Percentiles rank a stretch among this genome's conserved stretches.
phyloP scores from a whole-genome alignment of 1,140 invertebrate species.

The Drosophila gunungcola region DNA sequence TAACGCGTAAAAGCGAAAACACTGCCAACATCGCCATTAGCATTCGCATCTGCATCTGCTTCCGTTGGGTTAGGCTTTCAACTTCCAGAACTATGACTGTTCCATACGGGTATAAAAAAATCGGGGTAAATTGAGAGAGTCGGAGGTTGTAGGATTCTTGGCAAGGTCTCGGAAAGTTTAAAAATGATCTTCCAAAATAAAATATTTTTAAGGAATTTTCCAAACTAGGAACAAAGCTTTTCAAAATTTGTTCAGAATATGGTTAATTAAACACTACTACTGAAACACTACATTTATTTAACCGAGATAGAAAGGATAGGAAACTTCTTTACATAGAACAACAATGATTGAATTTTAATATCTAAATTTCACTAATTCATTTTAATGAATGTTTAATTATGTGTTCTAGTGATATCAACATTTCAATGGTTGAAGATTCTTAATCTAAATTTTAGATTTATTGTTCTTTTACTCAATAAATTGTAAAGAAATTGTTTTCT shows the following conservation, averaged over 20 bases:
- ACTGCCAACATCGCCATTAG: constrained; percentile 62
- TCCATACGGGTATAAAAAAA: constrained; percentile 46
- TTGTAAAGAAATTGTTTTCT: neutral
- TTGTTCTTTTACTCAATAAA: too few species aligned
- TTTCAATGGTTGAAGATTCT: too few species aligned
- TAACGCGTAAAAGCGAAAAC: constrained; percentile 61
- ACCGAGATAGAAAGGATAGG: too few species aligned
- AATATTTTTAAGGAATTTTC: neutral
- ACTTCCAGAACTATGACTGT: constrained; percentile 30
- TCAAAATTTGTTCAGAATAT: neutral
- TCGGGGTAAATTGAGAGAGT: constrained; percentile 7
- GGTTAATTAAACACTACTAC: neutral
- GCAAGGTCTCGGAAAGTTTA: neutral
- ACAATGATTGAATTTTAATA: too few species aligned
- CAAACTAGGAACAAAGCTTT: neutral
- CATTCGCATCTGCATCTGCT: constrained; percentile 16
- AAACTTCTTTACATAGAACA: too few species aligned
- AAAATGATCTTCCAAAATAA: neutral
- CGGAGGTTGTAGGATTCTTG: constrained; percentile 1
- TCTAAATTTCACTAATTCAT: too few species aligned
- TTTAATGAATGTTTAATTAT: too few species aligned
- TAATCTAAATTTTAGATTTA: too few species aligned
- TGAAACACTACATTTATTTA: too few species aligned
- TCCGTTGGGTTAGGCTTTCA: constrained; percentile 33
- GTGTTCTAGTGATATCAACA: too few species aligned